phyloP scores from a whole-genome alignment of 2,797 vertebrate species.

The Morelia viridis region DNA sequence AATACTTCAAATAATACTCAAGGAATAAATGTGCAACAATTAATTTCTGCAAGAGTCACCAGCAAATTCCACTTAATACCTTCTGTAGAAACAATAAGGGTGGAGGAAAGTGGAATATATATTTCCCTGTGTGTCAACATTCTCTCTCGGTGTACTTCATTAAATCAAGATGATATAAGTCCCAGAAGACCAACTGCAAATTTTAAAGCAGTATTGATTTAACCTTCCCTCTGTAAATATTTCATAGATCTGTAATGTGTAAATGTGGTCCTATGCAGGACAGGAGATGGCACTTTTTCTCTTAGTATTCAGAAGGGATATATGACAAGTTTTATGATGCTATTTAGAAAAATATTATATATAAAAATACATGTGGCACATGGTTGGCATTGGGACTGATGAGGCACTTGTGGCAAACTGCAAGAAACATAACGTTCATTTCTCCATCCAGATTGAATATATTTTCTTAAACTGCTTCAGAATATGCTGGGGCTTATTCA shows the following conservation, averaged over 20 bases:
- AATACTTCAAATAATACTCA: slow-evolving; percentile 52
- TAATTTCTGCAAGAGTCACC: slow-evolving; percentile 63
- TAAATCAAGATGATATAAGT: slow-evolving; percentile 74
- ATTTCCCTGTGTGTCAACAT: slow-evolving; percentile 63
- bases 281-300: slow-evolving; percentile 60
- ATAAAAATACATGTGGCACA: slow-evolving; percentile 54
- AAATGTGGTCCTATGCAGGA: slow-evolving; percentile 64
- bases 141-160: slow-evolving; percentile 71
- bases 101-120: slow-evolving; percentile 48
- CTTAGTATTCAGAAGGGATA: slow-evolving; percentile 44
- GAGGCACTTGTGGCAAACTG: slow-evolving; percentile 40
- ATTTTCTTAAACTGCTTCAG: slow-evolving; percentile 6
- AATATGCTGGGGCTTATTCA: not conserved
- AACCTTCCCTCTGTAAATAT: slow-evolving; percentile 77
- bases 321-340: slow-evolving; percentile 64
- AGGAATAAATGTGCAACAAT: slow-evolving; percentile 60
- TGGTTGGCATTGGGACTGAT: slow-evolving; percentile 51
- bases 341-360: slow-evolving; percentile 54
- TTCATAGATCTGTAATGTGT: slow-evolving; percentile 69
- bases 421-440: slow-evolving; percentile 42
- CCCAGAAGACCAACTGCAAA: slow-evolving; percentile 70
- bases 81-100: slow-evolving; percentile 59
- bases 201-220: slow-evolving; percentile 77
- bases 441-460: slow-evolving; percentile 29
- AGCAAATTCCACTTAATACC: slow-evolving; percentile 61